Evolutionary conservation across 2,113 vertebrate species (phyloP).

Genomic region (Caloenas nicobarica): DNA sequence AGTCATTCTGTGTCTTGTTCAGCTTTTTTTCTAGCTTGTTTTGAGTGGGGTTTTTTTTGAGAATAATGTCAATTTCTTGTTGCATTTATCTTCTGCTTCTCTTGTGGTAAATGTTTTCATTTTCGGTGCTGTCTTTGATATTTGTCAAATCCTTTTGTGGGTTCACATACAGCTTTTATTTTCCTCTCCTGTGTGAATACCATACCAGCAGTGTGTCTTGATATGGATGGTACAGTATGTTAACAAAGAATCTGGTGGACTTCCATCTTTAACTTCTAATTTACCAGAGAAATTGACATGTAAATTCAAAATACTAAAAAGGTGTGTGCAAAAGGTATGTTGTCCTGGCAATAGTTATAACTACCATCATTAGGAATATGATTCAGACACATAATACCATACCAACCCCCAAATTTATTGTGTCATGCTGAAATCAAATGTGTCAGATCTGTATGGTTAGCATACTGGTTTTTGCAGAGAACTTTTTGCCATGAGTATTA

Average conservation of each 20-base stretch:
- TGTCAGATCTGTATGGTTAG: background rate
- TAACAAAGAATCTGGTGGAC: background rate
- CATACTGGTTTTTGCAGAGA: background rate
- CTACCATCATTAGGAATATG: background rate
- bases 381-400: background rate
- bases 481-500: background rate
- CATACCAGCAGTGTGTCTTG: background rate
- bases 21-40: background rate
- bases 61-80: background rate
- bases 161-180: background rate
- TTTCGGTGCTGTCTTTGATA: background rate
- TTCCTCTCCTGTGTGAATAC: background rate
- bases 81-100: background rate
- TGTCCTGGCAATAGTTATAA: background rate
- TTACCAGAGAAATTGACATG: accelerated
- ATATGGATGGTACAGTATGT: background rate
- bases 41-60: background rate
- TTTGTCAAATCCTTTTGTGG: background rate
- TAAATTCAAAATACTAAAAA: background rate
- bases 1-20: background rate
- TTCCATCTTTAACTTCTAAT: background rate
- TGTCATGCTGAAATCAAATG: background rate
- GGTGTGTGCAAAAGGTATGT: background rate
- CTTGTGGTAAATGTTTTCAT: background rate
- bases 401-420: background rate